Evolutionary conservation across 2,113 vertebrate species (phyloP), one percentile per base, ranked within the genome.

Genomic region (Hypanus sabinus): DNA sequence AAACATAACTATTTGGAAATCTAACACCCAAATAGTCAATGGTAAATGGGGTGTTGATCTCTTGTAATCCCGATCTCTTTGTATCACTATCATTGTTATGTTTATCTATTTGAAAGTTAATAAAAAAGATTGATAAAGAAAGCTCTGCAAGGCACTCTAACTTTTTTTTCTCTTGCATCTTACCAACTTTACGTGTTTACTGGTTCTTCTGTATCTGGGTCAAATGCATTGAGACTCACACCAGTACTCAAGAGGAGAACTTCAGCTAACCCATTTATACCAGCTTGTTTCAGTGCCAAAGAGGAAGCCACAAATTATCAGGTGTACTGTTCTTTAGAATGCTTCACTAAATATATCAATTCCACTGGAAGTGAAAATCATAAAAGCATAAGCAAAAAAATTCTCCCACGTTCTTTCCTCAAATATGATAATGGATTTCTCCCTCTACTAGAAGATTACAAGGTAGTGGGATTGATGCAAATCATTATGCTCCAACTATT

Each of bases 341-440:
- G 85, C 30, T 65, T n/a, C 57, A 90, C 80, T 46, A 24, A 83
- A 55, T 46, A 20, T 27, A 38, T 30, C 24, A 27, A 27, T 85
- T 85, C 46, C 55, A 57, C 24, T 57, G 38, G 46, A 46, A 22
- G 46, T 30, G 27, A 60, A 60, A 87, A 4, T 5, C 11, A 87
- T 24, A 57, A n/a, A 27, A 6, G 83, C 55, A 14, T 18, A n/a
- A 36, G n/a, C 76, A 33, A 79, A 10, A n/a, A 14, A n/a, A 88
- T 88, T 88, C 80, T 33, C 85, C 60, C 14, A 88, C 62, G 57
- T 88, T 88, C 55, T 33, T 88, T 88, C 85, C 60, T 88, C 62
- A 90, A 62, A 88, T 16, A 62, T 18, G 60, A 33, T 33, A 16
- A 65, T 16, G 62, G 6, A 16, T 18, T 18, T 65, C n/a, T 90